Evolutionary conservation across 2,888 invertebrate genomes (phyloP).

Genomic region (Drosophila nigritarsus): DNA sequence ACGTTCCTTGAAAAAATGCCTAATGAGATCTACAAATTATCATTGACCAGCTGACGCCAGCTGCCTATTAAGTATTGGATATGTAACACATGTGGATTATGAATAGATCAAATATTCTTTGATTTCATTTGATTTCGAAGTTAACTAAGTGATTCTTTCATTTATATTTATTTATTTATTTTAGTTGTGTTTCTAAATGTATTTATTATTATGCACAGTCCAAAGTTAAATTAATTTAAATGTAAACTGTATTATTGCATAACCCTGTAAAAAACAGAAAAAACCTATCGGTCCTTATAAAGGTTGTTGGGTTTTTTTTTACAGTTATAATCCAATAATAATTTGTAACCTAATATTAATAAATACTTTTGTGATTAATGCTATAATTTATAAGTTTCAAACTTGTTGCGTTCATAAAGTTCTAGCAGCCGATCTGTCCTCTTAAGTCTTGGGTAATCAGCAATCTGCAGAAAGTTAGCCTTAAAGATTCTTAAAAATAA

Average conservation of each 20-base stretch:
- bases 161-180: neutral
- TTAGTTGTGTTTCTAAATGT: neutral
- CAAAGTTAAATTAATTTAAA: neutral
- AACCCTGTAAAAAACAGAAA: too few species aligned
- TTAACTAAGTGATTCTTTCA: neutral
- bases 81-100: neutral
- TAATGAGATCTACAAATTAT: neutral
- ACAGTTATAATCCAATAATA: neutral
- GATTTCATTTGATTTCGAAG: neutral
- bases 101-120: neutral
- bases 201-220: neutral
- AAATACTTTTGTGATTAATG: too few species aligned
- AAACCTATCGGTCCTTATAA: neutral
- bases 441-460: too few species aligned
- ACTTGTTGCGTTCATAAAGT: neutral
- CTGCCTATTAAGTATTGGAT: neutral
- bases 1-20: neutral
- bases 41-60: neutral
- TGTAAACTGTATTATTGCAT: neutral
- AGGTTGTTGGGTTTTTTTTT: neutral
- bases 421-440: too few species aligned
- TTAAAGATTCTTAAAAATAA: neutral
- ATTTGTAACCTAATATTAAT: neutral
- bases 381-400: neutral
- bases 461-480: too few species aligned